A percentile compares a stretch with the other conserved stretches of the same genome.
Conservation (phyloP, 2,113 vertebrate genomes). For the Phyllostomus discolor region DNA sequence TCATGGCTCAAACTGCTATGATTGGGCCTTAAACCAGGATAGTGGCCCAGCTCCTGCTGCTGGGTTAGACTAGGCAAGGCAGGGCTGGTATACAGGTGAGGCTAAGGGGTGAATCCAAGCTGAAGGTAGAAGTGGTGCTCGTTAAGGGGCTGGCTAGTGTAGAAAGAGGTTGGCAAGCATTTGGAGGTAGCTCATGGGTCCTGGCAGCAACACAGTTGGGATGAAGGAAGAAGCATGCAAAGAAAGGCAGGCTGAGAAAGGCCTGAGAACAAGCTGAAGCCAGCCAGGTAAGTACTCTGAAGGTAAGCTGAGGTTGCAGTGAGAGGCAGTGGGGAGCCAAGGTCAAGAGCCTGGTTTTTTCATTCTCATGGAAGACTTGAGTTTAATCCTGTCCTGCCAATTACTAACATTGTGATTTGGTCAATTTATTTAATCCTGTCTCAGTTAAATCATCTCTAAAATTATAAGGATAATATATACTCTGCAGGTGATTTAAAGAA, state of each 20-base stretch:
- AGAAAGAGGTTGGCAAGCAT: neutral
- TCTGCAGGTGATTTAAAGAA: conserved; percentile 7
- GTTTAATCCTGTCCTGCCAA: neutral
- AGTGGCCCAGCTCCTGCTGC: neutral
- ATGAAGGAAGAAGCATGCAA: neutral
- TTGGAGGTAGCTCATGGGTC: neutral
- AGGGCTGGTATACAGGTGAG: neutral
- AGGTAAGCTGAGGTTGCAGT: neutral
- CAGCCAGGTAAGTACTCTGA: neutral
- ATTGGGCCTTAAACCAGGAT: neutral
- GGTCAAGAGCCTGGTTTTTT: neutral
- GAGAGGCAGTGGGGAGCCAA: neutral
- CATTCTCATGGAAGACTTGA: neutral
- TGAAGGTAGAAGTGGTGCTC: neutral
- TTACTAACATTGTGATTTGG: neutral
- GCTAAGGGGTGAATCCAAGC: neutral
- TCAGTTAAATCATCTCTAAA: conserved; percentile 5
- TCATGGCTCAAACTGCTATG: neutral
- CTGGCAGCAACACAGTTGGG: neutral
- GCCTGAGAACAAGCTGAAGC: neutral
- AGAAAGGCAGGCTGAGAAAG: neutral
- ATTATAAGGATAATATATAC: neutral
- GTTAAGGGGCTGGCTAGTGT: neutral
- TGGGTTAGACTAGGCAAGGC: neutral
- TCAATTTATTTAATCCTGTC: neutral